Evolutionary conservation across 30 jellyfish, hydroid and myxozoan species (phyloP).

Genomic region (Hydra vulgaris): DNA sequence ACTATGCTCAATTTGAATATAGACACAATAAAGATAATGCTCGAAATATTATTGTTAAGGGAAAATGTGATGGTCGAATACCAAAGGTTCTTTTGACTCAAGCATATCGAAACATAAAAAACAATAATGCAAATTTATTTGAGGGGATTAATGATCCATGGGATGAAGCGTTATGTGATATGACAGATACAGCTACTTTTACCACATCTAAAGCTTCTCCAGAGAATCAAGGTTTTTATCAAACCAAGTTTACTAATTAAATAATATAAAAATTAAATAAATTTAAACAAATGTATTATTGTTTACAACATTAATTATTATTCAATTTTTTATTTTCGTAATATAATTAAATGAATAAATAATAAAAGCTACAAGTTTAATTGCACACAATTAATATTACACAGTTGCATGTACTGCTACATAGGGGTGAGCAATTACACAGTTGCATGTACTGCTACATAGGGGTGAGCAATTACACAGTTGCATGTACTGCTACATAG

Average conservation of each 20-base stretch:
- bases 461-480: no score
- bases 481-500: no score
- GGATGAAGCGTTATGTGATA: slow-evolving; percentile 20
- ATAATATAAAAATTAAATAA: no score
- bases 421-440: no score
- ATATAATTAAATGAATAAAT: no score
- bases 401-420: no score
- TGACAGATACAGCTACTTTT: slow-evolving; percentile 11
- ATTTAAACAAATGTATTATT: no score
- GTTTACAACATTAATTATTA: no score
- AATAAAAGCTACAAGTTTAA: no score
- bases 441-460: no score
- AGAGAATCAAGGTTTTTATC: slow-evolving; percentile 3
- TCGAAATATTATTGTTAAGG: background rate
- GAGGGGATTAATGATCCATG: slow-evolving; percentile 27
- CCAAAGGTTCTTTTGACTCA: slow-evolving; percentile 9
- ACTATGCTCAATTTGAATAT: slow-evolving; percentile 23
- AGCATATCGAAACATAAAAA: slow-evolving; percentile 14
- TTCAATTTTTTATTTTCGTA: no score
- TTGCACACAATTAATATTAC: no score
- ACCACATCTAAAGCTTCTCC: slow-evolving; percentile 15
- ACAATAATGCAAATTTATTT: slow-evolving; percentile 5
- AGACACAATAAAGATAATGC: slow-evolving; percentile 20
- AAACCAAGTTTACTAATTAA: background rate
- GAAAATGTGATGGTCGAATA: slow-evolving; percentile 28